These are phyloP conservation scores for Athrips mouffetella DNA, from an alignment of 2,888 invertebrate genomes.

Conservation along the genomic window DNA sequence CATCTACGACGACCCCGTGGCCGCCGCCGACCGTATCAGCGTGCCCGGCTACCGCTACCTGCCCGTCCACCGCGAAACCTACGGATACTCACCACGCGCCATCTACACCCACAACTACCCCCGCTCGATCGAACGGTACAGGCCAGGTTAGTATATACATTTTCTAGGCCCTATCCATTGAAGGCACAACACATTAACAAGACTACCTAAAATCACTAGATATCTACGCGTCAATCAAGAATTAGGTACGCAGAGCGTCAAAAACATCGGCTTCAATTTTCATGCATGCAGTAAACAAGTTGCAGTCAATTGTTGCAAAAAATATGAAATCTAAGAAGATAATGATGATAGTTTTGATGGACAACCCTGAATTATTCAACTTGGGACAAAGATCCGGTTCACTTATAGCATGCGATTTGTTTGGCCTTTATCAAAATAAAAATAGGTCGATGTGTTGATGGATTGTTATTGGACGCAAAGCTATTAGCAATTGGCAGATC, in stretches of 20 bases:
- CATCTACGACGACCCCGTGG: constrained; percentile 91
- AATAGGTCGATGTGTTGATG: constrained; percentile 32
- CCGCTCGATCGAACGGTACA: constrained; percentile 84
- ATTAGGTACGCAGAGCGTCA: no score
- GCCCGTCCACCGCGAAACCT: constrained; percentile 93
- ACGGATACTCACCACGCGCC: constrained; percentile 92
- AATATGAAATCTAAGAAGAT: no score
- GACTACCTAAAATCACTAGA: constrained; percentile 19
- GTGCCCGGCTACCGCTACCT: constrained; percentile 94
- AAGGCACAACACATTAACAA: constrained; percentile 17
- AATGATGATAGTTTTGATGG: no score
- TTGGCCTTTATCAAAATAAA: constrained; percentile 12
- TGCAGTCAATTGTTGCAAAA: no score
- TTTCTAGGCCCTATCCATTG: constrained; percentile 8
- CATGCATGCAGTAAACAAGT: no score
- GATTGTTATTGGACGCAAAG: constrained; percentile 31
- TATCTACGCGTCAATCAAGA: no score
- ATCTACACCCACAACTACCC: constrained; percentile 93
- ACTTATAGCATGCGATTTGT: neutral
- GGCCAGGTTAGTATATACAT: constrained; percentile 86
- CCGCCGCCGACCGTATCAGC: constrained; percentile 89
- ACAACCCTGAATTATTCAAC: constrained; percentile 40
- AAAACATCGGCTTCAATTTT: no score
- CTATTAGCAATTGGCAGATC: constrained; percentile 42
- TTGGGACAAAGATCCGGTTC: no score